Conservation (phyloP, 1,140 invertebrate species). For the Anastrepha ludens region DNA sequence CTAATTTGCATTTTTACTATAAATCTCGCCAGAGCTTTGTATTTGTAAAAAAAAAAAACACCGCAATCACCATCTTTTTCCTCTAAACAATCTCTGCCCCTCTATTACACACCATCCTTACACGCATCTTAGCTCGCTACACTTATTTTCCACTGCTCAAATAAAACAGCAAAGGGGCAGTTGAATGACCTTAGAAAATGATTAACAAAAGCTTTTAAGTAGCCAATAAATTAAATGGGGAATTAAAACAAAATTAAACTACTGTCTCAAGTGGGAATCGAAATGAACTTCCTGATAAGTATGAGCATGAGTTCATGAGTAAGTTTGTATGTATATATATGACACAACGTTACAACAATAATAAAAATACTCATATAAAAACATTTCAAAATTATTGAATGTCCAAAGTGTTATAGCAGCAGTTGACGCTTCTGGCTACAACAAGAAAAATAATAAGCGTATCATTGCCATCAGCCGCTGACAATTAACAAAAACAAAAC, state of each 20-base stretch:
- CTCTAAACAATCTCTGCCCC: background rate
- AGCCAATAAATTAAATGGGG: constrained; percentile 27
- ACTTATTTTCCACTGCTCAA: background rate
- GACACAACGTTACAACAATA: background rate
- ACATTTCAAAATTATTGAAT: background rate
- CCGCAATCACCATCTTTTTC: background rate
- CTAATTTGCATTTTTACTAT: no score
- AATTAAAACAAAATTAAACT: constrained; percentile 29
- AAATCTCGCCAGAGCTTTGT: no score
- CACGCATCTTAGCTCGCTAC: background rate
- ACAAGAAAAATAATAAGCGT: background rate
- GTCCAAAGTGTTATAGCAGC: background rate
- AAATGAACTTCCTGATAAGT: background rate
- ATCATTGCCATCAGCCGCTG: background rate
- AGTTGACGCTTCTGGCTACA: background rate
- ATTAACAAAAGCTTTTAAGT: constrained; percentile 23
- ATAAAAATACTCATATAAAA: background rate
- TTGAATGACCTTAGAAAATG: background rate
- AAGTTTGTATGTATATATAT: background rate
- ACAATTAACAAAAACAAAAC: background rate
- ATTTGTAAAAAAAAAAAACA: background rate
- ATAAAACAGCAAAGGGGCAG: background rate
- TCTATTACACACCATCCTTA: background rate
- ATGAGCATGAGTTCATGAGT: background rate
- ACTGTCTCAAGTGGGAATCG: background rate